A percentile compares a stretch with the other conserved stretches of the same genome.
These are phyloP conservation scores for Hydrophis major DNA, from an alignment of 2,797 vertebrate genomes.

Conservation along the genomic window DNA sequence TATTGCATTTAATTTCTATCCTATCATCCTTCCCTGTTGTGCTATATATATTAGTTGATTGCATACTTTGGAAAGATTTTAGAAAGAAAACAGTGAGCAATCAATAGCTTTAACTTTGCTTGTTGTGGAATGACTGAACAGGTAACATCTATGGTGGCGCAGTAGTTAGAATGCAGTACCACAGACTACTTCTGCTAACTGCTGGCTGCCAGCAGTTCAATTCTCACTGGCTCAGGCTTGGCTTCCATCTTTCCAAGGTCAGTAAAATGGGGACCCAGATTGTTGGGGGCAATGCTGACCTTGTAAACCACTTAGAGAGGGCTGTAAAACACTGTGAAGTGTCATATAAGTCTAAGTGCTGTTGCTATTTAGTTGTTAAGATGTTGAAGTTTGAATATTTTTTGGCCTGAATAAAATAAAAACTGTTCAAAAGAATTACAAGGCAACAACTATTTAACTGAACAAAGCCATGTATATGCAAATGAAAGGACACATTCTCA, in stretches of 20 bases:
- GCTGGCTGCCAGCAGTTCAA: no score
- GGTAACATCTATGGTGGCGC: background rate
- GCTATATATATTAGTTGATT: rapidly evolving
- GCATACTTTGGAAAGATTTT: background rate
- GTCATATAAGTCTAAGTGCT: no score
- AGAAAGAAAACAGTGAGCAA: background rate
- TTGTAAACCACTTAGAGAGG: no score
- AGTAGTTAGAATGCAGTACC: no score
- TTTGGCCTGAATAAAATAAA: background rate
- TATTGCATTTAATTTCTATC: conserved; percentile 21
- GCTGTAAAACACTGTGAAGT: no score
- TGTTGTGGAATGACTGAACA: background rate
- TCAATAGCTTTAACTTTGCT: background rate
- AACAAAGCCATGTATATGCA: conserved; percentile 22
- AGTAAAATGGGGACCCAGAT: no score
- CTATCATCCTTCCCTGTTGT: conserved; percentile 1
- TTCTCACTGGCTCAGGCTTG: no score
- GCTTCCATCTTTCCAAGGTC: no score
- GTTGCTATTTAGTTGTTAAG: background rate
- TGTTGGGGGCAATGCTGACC: no score
- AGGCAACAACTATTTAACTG: background rate
- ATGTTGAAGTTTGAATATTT: background rate
- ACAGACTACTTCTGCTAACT: no score
- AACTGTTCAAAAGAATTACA: background rate
- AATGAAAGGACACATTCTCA: conserved; percentile 18